phyloP scores from a whole-genome alignment of 2,113 vertebrate species.

The Salvelinus fontinalis region DNA sequence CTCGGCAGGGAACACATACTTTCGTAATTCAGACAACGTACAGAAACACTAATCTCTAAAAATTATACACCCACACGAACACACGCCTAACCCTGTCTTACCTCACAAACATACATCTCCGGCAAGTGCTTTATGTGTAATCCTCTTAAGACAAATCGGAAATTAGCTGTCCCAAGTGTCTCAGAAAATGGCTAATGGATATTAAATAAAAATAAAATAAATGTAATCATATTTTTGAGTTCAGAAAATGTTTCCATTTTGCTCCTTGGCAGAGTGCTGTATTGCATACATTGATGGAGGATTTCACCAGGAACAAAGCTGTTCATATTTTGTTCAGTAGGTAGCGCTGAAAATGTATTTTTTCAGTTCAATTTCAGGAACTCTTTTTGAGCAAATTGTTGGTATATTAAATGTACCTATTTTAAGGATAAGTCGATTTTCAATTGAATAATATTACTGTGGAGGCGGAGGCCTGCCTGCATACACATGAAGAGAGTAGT shows the following conservation, averaged over 20 bases:
- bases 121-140: background rate
- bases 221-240: background rate
- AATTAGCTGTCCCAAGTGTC: background rate
- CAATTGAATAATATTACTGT: too few relatives aligned
- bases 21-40: background rate
- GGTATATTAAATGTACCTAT: too few relatives aligned
- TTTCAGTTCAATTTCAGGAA: too few relatives aligned
- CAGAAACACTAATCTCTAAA: background rate
- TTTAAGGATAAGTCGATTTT: too few relatives aligned
- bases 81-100: background rate
- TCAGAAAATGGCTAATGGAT: background rate
- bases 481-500: too few relatives aligned
- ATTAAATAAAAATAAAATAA: background rate
- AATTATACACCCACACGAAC: background rate
- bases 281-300: too few relatives aligned
- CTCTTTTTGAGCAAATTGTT: too few relatives aligned
- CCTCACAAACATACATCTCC: background rate
- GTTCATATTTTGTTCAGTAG: background rate
- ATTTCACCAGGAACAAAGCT: background rate
- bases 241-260: background rate
- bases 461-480: too few relatives aligned
- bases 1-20: background rate
- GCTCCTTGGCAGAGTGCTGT: background rate
- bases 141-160: background rate
- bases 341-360: too few relatives aligned